phyloP scores from a whole-genome alignment of 2,113 vertebrate species.

The Antidorcas marsupialis region DNA sequence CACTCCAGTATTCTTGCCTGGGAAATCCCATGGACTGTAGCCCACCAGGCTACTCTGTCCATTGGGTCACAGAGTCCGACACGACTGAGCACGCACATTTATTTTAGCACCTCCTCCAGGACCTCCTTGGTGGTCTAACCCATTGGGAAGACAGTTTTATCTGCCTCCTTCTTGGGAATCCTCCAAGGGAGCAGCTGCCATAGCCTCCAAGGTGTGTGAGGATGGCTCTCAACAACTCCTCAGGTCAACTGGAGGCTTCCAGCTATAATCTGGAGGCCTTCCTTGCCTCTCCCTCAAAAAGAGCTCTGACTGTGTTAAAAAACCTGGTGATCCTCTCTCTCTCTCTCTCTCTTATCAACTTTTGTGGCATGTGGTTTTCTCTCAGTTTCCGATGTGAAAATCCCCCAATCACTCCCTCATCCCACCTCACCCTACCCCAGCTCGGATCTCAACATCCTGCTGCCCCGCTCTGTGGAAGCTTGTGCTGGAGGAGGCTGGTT shows the following conservation, averaged over 20 bases:
- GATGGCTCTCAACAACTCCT: not conserved
- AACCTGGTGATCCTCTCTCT: not conserved
- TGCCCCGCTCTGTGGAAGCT: not conserved
- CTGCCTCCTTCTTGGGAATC: not conserved
- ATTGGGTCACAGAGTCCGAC: not conserved
- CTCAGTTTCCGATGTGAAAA: not conserved
- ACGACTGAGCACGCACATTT: fast-evolving
- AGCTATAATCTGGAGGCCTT: not conserved
- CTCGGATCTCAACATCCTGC: not conserved
- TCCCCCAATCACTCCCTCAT: not conserved
- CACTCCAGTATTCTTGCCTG: not conserved
- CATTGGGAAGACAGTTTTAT: not conserved
- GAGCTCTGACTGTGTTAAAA: not conserved
- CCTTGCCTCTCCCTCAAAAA: not conserved
- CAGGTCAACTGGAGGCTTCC: not conserved
- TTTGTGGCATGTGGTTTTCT: not conserved
- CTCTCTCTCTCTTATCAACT: not conserved
- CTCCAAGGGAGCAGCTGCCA: not conserved
- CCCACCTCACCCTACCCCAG: not conserved
- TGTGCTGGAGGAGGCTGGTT: not conserved
- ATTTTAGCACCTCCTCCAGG: not conserved
- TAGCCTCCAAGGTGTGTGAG: not conserved
- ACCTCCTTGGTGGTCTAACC: not conserved
- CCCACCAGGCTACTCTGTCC: not conserved
- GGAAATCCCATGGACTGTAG: not conserved